A percentile compares a stretch with the other conserved stretches of the same genome.
Conservation (phyloP, 2,888 invertebrate genomes). For the Celastrina argiolus region DNA sequence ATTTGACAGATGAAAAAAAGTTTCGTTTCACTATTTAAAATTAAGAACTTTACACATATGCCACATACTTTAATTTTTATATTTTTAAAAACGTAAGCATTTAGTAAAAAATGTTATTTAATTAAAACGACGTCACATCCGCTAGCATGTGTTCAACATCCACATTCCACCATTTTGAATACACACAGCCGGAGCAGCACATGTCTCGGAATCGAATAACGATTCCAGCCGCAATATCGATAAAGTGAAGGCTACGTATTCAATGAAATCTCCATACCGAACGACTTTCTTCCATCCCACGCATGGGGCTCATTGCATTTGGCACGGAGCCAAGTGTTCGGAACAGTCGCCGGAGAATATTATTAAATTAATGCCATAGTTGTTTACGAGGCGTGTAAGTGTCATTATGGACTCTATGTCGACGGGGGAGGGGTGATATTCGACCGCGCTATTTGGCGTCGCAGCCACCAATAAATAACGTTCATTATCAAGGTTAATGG, state of each 20-base stretch:
- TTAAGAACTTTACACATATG: no score
- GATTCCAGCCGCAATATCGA: conserved; percentile 12
- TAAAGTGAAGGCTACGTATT: conserved; percentile 10
- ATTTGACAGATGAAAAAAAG: no score
- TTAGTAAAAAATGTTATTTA: no score
- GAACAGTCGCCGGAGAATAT: conserved; percentile 30
- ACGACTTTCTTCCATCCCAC: conserved; percentile 26
- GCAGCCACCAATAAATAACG: conserved; percentile 28
- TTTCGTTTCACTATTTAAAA: no score
- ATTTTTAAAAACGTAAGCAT: no score
- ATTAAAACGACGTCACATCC: no score
- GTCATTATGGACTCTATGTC: conserved; percentile 1
- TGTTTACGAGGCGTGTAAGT: conserved; percentile 24
- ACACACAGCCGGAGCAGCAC: neutral
- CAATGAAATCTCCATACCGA: conserved; percentile 19
- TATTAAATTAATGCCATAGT: conserved; percentile 32
- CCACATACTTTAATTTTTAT: no score
- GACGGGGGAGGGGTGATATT: neutral
- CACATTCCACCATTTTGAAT: neutral
- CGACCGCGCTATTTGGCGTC: neutral
- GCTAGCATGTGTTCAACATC: neutral
- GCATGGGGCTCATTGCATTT: conserved; percentile 34
- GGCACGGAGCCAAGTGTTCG: conserved; percentile 29
- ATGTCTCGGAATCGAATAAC: conserved; percentile 6
- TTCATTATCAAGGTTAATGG: conserved; percentile 29